Percentiles rank a stretch among this genome's conserved stretches.
These are phyloP conservation scores for Arctocebus calabarensis DNA, from an alignment of 2,797 vertebrate species.

Conservation along the genomic window DNA sequence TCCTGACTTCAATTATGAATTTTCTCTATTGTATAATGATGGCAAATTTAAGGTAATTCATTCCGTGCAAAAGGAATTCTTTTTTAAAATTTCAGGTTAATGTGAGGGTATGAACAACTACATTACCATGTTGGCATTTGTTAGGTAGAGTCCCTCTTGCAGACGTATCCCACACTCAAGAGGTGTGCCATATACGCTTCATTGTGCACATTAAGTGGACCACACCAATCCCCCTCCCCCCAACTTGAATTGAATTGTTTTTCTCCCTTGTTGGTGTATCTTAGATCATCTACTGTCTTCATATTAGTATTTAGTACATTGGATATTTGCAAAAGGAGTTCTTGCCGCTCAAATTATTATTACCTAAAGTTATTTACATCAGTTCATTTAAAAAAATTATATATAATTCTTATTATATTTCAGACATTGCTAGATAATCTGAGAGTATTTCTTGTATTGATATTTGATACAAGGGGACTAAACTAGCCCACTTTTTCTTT, in stretches of 20 bases:
- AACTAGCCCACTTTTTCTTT: background rate
- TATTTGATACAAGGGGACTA: background rate
- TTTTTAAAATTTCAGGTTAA: background rate
- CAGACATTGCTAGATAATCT: background rate
- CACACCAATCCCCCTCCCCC: no score
- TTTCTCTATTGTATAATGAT: conserved; percentile 8
- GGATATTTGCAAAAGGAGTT: background rate
- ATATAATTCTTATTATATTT: background rate
- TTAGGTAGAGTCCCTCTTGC: no score
- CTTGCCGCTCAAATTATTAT: background rate
- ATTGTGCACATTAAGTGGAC: no score
- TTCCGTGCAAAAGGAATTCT: background rate
- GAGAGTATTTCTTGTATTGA: background rate
- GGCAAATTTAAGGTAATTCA: background rate
- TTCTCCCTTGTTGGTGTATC: no score
- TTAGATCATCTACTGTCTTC: no score
- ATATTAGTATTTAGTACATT: no score
- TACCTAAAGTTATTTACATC: background rate
- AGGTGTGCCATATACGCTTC: no score
- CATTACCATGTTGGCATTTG: no score
- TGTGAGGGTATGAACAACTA: no score
- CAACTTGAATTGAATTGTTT: no score
- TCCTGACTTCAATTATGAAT: background rate
- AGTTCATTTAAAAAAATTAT: background rate
- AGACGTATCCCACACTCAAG: no score